phyloP scores from a whole-genome alignment of 1,140 invertebrate species.

The Drosophila teissieri region DNA sequence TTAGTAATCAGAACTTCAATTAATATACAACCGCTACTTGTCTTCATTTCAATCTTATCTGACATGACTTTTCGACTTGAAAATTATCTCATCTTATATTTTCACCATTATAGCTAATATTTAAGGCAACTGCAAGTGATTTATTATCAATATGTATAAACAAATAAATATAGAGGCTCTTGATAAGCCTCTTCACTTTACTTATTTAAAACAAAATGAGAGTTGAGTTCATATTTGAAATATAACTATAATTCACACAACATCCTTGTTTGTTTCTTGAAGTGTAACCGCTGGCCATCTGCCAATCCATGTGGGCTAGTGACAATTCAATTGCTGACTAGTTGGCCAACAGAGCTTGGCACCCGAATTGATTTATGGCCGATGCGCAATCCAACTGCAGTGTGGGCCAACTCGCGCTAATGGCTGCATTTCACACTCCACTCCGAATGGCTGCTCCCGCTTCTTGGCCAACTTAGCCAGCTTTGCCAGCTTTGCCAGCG shows the following conservation, averaged over 20 bases:
- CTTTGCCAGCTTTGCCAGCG: neutral
- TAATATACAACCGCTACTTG: neutral
- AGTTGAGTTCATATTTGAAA: too few species aligned
- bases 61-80: neutral
- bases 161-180: neutral
- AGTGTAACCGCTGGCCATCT: neutral
- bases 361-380: conserved; percentile 36
- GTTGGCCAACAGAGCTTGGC: neutral
- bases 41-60: conserved; percentile 1
- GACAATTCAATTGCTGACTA: conserved; percentile 42
- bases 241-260: too few species aligned
- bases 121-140: neutral
- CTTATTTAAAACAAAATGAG: too few species aligned
- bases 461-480: conserved; percentile 28
- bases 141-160: neutral
- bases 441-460: conserved; percentile 16
- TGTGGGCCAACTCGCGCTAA: conserved; percentile 31
- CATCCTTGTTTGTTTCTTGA: neutral
- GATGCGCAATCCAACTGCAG: conserved; percentile 19
- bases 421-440: conserved; percentile 31
- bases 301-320: conserved; percentile 2
- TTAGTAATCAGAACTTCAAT: neutral
- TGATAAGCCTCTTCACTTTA: neutral
- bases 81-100: neutral
- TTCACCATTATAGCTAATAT: neutral